Percentiles rank a stretch among this genome's conserved stretches.
Conservation (phyloP, 2,113 vertebrate genomes). For the Anseranas semipalmata region DNA sequence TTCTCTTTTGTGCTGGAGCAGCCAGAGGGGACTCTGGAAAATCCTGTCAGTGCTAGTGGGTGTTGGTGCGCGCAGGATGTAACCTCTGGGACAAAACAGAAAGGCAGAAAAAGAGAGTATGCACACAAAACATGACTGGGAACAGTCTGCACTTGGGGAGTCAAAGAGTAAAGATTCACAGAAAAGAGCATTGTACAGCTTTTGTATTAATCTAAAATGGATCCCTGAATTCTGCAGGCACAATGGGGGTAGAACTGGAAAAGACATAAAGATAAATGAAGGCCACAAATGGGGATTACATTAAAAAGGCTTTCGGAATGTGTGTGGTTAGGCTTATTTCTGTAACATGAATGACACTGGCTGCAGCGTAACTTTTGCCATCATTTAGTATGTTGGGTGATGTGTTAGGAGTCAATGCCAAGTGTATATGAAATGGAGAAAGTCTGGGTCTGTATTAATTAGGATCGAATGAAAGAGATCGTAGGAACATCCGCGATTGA, state of each 20-base stretch:
- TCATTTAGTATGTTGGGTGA: neutral
- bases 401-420: neutral
- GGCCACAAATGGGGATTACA: neutral
- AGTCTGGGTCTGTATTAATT: neutral
- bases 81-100: conserved; percentile 26
- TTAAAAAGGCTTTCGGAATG: neutral
- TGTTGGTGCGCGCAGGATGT: neutral
- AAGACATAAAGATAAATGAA: conserved; percentile 16
- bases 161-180: neutral
- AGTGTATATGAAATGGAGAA: neutral
- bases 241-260: conserved; percentile 9
- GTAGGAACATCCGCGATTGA: neutral
- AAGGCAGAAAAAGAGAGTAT: neutral
- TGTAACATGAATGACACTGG: neutral
- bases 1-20: conserved; percentile 12
- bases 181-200: conserved; percentile 16
- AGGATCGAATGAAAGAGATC: neutral
- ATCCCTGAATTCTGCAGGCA: conserved; percentile 5
- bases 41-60: neutral
- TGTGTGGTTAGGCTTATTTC: neutral
- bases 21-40: conserved; percentile 23
- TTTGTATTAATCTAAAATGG: neutral
- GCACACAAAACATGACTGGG: neutral
- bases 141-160: neutral
- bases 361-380: neutral